Conservation (phyloP, 2,113 vertebrate species). For the Macquaria ambigua region DNA sequence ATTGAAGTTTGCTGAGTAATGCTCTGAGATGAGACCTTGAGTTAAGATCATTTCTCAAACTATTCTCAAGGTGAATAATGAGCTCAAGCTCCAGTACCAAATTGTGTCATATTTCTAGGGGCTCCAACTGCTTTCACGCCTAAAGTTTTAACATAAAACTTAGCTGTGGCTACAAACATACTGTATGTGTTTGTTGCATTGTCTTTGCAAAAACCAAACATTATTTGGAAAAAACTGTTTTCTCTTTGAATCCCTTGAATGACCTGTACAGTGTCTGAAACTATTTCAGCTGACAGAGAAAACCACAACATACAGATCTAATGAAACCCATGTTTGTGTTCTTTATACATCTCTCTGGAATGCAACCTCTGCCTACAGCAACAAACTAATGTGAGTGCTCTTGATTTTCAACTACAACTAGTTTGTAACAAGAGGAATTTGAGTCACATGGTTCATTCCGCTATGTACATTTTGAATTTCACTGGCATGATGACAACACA, state of each 20-base stretch:
- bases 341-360: constrained; percentile 56
- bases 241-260: constrained; percentile 22
- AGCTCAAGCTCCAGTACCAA: background rate
- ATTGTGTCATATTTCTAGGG: background rate
- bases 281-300: constrained; percentile 35
- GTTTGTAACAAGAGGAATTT: constrained; percentile 7
- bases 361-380: constrained; percentile 49
- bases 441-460: background rate
- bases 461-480: background rate
- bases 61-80: background rate
- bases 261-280: constrained; percentile 40
- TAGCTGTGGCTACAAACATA: background rate
- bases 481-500: background rate
- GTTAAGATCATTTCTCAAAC: background rate
- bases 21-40: background rate
- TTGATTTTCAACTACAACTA: background rate
- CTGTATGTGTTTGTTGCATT: background rate
- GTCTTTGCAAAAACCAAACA: background rate
- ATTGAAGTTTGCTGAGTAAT: background rate
- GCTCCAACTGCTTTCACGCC: background rate
- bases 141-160: background rate
- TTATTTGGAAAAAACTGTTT: background rate
- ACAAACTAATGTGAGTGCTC: background rate
- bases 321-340: constrained; percentile 64
- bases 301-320: constrained; percentile 44